Conservation (phyloP, 2,797 vertebrate species). For the Tangara arthus region DNA sequence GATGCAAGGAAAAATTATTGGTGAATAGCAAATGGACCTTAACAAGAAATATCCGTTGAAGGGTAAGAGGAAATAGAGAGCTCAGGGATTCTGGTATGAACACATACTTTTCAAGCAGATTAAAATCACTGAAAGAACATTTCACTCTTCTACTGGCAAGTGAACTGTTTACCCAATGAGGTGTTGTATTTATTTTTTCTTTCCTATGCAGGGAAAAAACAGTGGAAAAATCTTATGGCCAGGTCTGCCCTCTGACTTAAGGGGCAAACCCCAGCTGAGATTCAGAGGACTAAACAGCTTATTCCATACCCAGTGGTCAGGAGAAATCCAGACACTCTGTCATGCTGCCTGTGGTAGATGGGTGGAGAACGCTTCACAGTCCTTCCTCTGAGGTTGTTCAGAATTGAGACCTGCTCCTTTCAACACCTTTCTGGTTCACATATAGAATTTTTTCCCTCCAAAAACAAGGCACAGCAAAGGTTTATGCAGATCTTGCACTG, state of each 20-base stretch:
- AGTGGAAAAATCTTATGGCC: neutral
- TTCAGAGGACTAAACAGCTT: neutral
- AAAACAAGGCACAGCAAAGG: neutral
- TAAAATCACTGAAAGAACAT: neutral
- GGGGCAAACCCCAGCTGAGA: neutral
- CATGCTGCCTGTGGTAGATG: neutral
- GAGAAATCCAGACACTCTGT: neutral
- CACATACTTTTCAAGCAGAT: neutral
- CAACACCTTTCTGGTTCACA: neutral
- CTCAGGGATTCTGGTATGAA: neutral
- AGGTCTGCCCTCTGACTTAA: neutral
- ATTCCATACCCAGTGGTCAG: neutral
- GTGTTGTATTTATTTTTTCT: neutral
- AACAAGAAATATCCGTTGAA: neutral
- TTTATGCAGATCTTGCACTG: neutral
- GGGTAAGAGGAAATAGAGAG: neutral
- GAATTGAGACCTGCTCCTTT: neutral
- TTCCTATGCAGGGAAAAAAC: neutral
- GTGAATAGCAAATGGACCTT: neutral
- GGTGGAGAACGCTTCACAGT: neutral
- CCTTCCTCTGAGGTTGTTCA: neutral
- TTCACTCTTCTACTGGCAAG: neutral
- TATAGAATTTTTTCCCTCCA: rapidly evolving
- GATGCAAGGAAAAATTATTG: neutral
- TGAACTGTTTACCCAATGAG: neutral